Evolutionary conservation across 2,113 vertebrate species (phyloP), one percentile per base, ranked within the genome.

Genomic region (Colistium nudipinnis): DNA sequence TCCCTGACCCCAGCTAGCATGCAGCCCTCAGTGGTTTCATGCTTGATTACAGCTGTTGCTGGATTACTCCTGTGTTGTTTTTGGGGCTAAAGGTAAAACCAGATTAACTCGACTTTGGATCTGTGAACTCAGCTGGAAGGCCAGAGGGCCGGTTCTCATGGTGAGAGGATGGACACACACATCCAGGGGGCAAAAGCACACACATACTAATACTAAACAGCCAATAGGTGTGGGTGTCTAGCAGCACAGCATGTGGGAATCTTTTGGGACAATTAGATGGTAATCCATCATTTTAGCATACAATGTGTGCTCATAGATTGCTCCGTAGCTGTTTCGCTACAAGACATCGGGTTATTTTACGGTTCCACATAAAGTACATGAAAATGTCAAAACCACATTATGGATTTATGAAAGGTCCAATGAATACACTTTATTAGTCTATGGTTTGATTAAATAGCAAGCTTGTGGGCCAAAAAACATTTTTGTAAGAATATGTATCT

Each of bases 51-150:
- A 80, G 70, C 68, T 47, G 82, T 87, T 88, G 81, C 79, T 88
- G 81, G 82, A 89, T 90, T 90, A 88, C 72, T 74, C 69, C 71
- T 4, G 20, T 91, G 90, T 92, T 92, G 86, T 91, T 91, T 90
- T 91, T 88, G 82, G 84, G 81, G 76, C 80, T 83, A 88, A 87
- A 89, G 81, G 82, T 89, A 90, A 90, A 87, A 87, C 66, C 81
- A 90, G 90, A 93, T 92, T 90, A 91, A 76, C 80, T 86, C 76
- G 70, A 86, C 89, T 89, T 85, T 78, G 76, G 86, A 87, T 91
- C 75, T 88, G 89, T 90, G 83, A 92, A 92, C 74, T 92, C 90
- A 90, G 82, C 69, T 86, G 87, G 91, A 92, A 93, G 85, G 76
- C 67, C 78, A 70, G 78, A 86, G 81, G 73, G 66, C 59, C 56